Evolutionary conservation across 2,113 vertebrate genomes (phyloP).

Genomic region (Otus sunia): DNA sequence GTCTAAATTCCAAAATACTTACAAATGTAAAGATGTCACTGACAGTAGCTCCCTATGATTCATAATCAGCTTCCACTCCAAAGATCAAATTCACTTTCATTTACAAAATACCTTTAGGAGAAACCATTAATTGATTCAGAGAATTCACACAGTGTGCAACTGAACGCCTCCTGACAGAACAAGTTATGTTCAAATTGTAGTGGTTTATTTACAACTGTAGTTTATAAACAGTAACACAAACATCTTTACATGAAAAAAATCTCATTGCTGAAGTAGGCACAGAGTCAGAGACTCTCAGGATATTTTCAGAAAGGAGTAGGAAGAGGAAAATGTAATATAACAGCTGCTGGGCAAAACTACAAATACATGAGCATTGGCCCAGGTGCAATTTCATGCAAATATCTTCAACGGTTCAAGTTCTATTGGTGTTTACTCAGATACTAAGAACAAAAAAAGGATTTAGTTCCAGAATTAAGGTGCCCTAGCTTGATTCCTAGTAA

Average conservation of each 20-base stretch:
- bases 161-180: constrained; percentile 12
- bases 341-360: constrained; percentile 56
- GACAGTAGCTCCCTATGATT: not conserved
- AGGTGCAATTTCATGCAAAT: constrained; percentile 77
- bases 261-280: constrained; percentile 70
- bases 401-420: constrained; percentile 70
- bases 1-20: not conserved
- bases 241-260: constrained; percentile 77
- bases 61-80: not conserved
- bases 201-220: constrained; percentile 81
- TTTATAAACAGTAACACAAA: constrained; percentile 84
- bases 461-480: constrained; percentile 67
- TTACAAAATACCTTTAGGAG: constrained; percentile 6
- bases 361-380: constrained; percentile 65
- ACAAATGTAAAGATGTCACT: not conserved
- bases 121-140: not conserved
- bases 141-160: not conserved
- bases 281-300: constrained; percentile 64
- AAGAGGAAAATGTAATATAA: constrained; percentile 65
- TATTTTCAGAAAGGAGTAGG: constrained; percentile 58
- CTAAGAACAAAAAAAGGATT: not conserved
- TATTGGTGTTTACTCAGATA: constrained; percentile 61
- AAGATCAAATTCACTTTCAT: not conserved
- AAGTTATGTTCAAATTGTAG: constrained; percentile 74
- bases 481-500: constrained; percentile 69